Conservation (phyloP, 2,888 invertebrate species). For the Tenthredo notha region DNA sequence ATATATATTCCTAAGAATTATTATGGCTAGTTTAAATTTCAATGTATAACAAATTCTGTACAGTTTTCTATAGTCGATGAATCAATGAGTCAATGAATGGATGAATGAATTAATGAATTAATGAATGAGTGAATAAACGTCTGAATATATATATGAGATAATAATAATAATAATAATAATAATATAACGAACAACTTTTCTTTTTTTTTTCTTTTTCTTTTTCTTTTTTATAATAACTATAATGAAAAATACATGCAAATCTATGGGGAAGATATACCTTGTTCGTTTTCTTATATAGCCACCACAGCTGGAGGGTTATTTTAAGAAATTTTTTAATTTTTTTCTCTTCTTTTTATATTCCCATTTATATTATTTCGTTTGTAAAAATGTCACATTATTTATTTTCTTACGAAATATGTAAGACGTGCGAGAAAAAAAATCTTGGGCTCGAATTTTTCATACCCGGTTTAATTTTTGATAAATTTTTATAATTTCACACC, state of each 20-base stretch:
- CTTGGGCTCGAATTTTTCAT: too few species aligned
- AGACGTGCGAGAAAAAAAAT: too few species aligned
- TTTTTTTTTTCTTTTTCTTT: too few species aligned
- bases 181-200: constrained; percentile 1
- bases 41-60: constrained; percentile 28
- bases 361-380: background rate
- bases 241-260: constrained; percentile 30
- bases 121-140: constrained; percentile 7
- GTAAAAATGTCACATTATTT: too few species aligned
- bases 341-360: background rate
- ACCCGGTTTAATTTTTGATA: too few species aligned
- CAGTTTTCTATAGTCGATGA: background rate
- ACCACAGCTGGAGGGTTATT: background rate
- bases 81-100: background rate
- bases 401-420: too few species aligned
- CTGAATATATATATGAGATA: background rate
- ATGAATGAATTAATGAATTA: background rate
- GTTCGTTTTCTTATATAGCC: background rate
- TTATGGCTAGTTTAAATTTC: background rate
- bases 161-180: constrained; percentile 12
- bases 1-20: background rate
- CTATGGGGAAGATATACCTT: background rate
- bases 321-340: background rate
- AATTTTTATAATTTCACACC: too few species aligned
- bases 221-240: background rate